phyloP scores from a whole-genome alignment of 2,888 invertebrate genomes.

The Lacanobia oleracea region DNA sequence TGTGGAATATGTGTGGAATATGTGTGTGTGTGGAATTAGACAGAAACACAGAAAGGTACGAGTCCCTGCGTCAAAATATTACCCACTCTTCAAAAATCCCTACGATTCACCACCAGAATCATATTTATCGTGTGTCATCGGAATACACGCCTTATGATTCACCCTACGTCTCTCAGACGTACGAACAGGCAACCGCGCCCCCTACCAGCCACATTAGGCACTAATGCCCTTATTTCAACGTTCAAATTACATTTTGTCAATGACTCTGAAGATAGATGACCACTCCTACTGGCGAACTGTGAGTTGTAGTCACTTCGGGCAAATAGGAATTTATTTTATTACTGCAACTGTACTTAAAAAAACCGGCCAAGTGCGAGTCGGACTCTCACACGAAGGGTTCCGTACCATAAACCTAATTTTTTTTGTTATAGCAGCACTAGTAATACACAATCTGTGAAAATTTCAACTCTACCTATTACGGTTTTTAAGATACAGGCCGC shows the following conservation, averaged over 20 bases:
- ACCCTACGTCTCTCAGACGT: slow-evolving; percentile 57
- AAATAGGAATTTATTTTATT: slow-evolving; percentile 50
- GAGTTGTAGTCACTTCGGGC: slow-evolving; percentile 27
- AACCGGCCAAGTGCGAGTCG: too few relatives aligned
- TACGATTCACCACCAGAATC: slow-evolving; percentile 20
- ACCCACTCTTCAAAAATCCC: slow-evolving; percentile 9
- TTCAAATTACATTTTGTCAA: slow-evolving; percentile 43
- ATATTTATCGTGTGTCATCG: slow-evolving; percentile 64
- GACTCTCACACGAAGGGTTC: too few relatives aligned
- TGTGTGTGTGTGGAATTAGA: too few relatives aligned
- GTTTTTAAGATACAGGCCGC: too few relatives aligned
- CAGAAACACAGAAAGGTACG: too few relatives aligned
- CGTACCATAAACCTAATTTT: too few relatives aligned
- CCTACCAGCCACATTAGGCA: slow-evolving; percentile 25
- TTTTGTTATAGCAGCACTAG: too few relatives aligned
- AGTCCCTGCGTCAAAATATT: too few relatives aligned
- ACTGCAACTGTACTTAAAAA: neutral
- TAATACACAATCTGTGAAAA: too few relatives aligned
- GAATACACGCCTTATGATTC: slow-evolving; percentile 71
- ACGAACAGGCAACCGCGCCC: slow-evolving; percentile 26
- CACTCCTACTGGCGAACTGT: slow-evolving; percentile 1
- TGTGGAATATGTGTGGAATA: too few relatives aligned
- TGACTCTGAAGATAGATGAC: slow-evolving; percentile 41
- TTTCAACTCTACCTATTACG: too few relatives aligned
- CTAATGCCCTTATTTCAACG: slow-evolving; percentile 46